A percentile compares a stretch with the other conserved stretches of the same genome.
Evolutionary conservation across 2,113 vertebrate species (phyloP).

Genomic region (Thamnophis sirtalis): DNA sequence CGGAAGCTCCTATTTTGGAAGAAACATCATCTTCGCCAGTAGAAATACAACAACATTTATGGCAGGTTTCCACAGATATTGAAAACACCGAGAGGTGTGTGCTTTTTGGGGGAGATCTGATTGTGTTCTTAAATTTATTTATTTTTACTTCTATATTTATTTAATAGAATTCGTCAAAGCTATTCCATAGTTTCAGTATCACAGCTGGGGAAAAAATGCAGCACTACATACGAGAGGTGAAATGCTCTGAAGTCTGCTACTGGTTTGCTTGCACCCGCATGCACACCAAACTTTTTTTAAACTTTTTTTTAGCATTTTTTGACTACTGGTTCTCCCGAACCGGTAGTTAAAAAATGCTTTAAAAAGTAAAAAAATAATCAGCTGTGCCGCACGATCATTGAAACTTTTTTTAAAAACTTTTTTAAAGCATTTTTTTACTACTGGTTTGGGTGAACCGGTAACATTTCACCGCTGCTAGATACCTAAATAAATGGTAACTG

Average conservation of each 20-base stretch:
- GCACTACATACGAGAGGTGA: background rate
- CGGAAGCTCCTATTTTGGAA: conserved; percentile 87
- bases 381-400: no score
- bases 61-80: conserved; percentile 91
- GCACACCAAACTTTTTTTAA: no score
- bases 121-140: background rate
- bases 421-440: no score
- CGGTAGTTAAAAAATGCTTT: no score
- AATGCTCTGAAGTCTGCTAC: no score
- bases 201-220: background rate
- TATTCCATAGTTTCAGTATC: background rate
- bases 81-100: conserved; percentile 90
- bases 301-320: no score
- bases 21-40: conserved; percentile 82
- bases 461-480: background rate
- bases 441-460: no score
- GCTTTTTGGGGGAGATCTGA: background rate
- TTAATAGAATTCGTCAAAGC: background rate
- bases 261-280: no score
- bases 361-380: no score
- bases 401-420: no score
- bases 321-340: no score
- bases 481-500: background rate
- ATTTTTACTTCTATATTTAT: background rate
- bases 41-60: conserved; percentile 83